A percentile compares a stretch with the other conserved stretches of the same genome.
These are phyloP conservation scores for Ictalurus furcatus DNA, from an alignment of 2,113 vertebrate genomes.

Conservation along the genomic window DNA sequence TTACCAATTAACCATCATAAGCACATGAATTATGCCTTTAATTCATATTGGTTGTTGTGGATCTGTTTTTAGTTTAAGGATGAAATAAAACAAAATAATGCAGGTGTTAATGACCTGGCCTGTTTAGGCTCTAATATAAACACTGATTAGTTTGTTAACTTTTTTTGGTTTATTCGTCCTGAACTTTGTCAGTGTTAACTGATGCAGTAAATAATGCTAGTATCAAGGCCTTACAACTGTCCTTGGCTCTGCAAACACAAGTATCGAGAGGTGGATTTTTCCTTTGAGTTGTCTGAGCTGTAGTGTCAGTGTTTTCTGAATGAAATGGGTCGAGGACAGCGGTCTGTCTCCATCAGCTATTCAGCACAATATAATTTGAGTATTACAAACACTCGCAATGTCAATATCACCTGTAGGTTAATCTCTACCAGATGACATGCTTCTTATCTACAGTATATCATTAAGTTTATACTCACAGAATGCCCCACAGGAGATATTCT, in stretches of 20 bases:
- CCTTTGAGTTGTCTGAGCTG: neutral
- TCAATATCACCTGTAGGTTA: constrained; percentile 59
- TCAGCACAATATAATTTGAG: constrained; percentile 15
- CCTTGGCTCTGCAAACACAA: neutral
- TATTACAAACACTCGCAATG: constrained; percentile 61
- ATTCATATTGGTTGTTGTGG: neutral
- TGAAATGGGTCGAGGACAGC: neutral
- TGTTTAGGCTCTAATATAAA: neutral
- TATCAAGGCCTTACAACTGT: neutral
- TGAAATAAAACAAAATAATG: neutral
- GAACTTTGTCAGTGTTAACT: neutral
- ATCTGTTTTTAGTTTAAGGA: neutral
- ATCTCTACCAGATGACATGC: constrained; percentile 41
- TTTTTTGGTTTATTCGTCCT: neutral
- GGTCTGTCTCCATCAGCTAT: neutral
- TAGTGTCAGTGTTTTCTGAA: neutral
- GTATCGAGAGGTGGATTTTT: neutral
- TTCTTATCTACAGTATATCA: constrained; percentile 8
- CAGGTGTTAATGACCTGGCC: neutral
- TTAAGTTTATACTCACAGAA: constrained; percentile 12
- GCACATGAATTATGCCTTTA: neutral
- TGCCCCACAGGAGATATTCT: neutral
- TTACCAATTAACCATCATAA: neutral
- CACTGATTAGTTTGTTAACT: neutral
- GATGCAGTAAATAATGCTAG: neutral